Percentiles rank a stretch among this genome's conserved stretches.
These are phyloP conservation scores for Phyllostomus hastatus DNA, from an alignment of 2,113 vertebrate species.

Conservation along the genomic window DNA sequence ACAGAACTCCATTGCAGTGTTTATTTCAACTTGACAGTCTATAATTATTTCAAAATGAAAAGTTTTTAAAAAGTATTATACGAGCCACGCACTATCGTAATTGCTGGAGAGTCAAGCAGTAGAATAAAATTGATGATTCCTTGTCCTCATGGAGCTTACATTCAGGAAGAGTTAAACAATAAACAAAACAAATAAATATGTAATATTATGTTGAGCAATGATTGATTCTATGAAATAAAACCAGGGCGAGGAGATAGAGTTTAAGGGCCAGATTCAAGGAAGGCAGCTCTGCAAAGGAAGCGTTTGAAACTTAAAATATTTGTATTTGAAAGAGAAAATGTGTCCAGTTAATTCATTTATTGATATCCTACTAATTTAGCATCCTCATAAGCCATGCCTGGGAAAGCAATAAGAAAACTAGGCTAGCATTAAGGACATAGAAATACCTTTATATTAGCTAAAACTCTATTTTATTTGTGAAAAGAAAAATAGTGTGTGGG, in stretches of 20 bases:
- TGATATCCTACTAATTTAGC: neutral
- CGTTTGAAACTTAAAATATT: neutral
- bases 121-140: neutral
- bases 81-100: neutral
- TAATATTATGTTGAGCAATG: neutral
- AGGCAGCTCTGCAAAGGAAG: neutral
- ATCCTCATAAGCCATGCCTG: neutral
- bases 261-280: neutral
- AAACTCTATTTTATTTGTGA: neutral
- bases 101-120: neutral
- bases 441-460: neutral
- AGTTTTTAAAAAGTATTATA: neutral
- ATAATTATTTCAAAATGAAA: neutral
- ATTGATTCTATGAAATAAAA: neutral
- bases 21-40: neutral
- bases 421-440: neutral
- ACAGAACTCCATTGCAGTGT: neutral
- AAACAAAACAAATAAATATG: neutral
- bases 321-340: neutral
- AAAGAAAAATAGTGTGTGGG: neutral
- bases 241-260: neutral
- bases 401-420: neutral
- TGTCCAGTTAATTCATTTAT: neutral
- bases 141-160: neutral
- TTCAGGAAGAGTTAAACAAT: neutral